Base-by-base conservation (phyloP, 2,888 invertebrate genomes). In the Sarcophaga caerulescens region DNA sequence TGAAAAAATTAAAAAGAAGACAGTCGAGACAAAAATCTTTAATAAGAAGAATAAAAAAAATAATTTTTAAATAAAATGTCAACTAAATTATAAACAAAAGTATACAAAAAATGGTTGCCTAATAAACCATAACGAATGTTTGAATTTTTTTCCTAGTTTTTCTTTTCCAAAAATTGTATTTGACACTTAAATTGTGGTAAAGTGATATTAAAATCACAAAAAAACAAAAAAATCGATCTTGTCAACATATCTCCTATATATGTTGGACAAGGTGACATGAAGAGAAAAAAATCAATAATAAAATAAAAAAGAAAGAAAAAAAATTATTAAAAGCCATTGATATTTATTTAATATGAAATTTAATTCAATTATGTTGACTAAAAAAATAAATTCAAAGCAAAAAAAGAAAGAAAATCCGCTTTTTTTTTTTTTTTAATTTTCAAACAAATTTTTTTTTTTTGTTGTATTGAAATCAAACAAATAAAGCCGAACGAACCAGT, bases 401-500 rank as follows among this genome's bases (percentile, higher is more conserved):
- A 35, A 17, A 59, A 69, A 21, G 21, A 3, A 70, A 35, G 17
- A 19, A 70, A 52, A 52, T 52, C 17, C 52, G 0, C 17, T 1
- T 10, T 35, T 52, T 1, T 10, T 35, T 35, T 10, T 35, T 35
- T 35, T 35, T 35, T 8, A 8, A 35, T 35, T 35, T 35, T 35
- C 10, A 35, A 35, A 35, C 2, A 35, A 35, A 10, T 35, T 35
- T 35, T 35, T 35, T 35, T 35, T 6, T 8, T 35, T 35, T 0
- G 2, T 35, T 35, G 63, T n/a, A n/a, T n/a, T n/a, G 79, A 73
- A 69, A 83, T 85, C 83, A 85, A 85, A 85, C 80, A 83, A 74
- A 83, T 74, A 69, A 69, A 74, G 80, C 85, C 83, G 81, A 83
- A 80, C 68, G 68, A 83, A 86, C 85, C 85, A 86, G 83, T 86